Conservation (phyloP, 2,113 vertebrate species). For the Solenodon paradoxus region DNA sequence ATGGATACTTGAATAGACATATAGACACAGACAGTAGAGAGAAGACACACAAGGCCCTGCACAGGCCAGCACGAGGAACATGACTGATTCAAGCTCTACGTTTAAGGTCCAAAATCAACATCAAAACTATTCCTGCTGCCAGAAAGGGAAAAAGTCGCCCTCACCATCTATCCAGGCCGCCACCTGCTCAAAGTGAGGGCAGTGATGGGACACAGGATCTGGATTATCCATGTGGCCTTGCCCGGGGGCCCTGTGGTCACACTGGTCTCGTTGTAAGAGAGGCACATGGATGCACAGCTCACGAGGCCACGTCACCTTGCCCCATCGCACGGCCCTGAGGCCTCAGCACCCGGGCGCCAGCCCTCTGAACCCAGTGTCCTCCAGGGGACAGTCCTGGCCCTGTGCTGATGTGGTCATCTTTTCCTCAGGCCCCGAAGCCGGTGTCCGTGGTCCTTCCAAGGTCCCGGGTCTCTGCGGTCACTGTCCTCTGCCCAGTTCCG, state of each 20-base stretch:
- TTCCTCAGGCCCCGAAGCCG: neutral
- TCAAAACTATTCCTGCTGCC: neutral
- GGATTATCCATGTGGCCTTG: neutral
- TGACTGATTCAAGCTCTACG: no score
- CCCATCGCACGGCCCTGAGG: no score
- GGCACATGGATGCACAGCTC: no score
- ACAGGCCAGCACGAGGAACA: rapidly evolving
- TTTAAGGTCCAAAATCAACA: neutral
- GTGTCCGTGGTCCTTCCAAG: neutral
- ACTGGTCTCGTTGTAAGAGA: no score
- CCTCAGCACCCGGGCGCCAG: no score
- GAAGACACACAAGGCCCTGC: neutral
- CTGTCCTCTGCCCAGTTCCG: neutral
- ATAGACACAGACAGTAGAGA: neutral
- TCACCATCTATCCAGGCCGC: neutral
- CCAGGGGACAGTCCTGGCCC: neutral
- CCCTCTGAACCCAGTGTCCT: no score
- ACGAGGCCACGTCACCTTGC: no score
- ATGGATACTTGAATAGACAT: neutral
- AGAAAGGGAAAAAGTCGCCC: neutral
- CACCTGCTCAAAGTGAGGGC: neutral
- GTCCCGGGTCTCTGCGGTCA: rapidly evolving
- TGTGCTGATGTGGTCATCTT: neutral
- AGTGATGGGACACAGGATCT: no score
- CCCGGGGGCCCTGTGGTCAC: rapidly evolving